These are phyloP conservation scores for Rhinopomastus cyanomelas DNA, from an alignment of 2,113 vertebrate genomes.

Conservation along the genomic window DNA sequence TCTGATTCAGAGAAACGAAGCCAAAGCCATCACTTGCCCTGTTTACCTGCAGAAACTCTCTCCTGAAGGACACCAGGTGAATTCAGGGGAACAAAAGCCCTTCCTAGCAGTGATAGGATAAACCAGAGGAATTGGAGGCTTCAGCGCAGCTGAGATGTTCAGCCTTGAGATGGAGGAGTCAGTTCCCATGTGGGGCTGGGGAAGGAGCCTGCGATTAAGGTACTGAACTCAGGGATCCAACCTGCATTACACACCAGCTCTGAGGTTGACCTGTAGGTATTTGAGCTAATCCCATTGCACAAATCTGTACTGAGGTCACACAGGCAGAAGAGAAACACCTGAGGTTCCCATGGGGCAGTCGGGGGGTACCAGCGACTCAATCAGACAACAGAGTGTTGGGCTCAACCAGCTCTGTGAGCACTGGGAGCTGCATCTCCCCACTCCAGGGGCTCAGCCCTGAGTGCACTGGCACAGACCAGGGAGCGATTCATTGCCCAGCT, in stretches of 20 bases:
- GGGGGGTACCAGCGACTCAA: neutral
- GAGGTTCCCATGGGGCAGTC: neutral
- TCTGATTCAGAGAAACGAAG: neutral
- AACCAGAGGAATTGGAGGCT: fast-evolving
- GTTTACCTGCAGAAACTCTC: neutral
- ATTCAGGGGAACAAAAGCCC: neutral
- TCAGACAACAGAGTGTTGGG: neutral
- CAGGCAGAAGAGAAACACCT: fast-evolving
- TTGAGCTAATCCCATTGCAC: fast-evolving
- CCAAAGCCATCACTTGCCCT: fast-evolving
- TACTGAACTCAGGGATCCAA: neutral
- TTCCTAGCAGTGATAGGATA: neutral
- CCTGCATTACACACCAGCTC: neutral
- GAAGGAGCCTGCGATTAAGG: neutral
- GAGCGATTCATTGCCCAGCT: fast-evolving
- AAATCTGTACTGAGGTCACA: fast-evolving
- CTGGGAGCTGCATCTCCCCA: fast-evolving
- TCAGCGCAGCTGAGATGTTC: fast-evolving
- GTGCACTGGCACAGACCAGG: neutral
- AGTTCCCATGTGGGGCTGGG: fast-evolving
- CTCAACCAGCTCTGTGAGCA: neutral
- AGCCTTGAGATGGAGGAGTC: neutral
- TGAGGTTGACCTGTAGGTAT: neutral
- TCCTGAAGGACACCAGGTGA: neutral
- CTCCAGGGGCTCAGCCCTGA: fast-evolving